Conservation (phyloP, 2,888 invertebrate genomes). For the Eulithis prunata region DNA sequence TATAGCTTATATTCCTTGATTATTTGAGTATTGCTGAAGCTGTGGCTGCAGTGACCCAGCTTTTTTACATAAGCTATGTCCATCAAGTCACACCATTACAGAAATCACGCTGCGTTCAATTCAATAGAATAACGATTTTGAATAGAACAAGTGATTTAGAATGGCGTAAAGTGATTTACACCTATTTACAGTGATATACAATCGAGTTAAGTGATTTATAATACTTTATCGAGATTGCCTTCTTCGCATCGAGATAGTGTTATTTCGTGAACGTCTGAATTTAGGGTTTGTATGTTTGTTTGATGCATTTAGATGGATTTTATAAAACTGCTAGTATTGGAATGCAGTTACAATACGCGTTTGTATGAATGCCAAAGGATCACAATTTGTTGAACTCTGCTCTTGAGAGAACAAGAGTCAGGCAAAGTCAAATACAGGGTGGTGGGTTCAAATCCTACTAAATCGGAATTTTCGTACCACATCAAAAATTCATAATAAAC, state of each 20-base stretch:
- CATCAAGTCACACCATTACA: conserved; percentile 24
- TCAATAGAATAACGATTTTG: conserved; percentile 32
- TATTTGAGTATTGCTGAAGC: too few species aligned
- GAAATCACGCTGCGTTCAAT: conserved; percentile 33
- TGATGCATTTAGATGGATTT: not conserved
- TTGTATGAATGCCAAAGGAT: too few species aligned
- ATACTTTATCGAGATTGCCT: conserved; percentile 28
- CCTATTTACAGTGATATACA: conserved; percentile 25
- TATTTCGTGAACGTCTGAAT: conserved; percentile 4
- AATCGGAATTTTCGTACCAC: not conserved
- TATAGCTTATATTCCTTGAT: too few species aligned
- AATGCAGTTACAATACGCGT: too few species aligned
- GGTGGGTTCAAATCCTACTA: not conserved
- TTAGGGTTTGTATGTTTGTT: not conserved
- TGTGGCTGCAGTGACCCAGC: not conserved
- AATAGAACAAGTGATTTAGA: conserved; percentile 27
- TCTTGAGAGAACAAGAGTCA: too few species aligned
- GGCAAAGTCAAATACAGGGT: too few species aligned
- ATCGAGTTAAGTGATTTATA: conserved; percentile 29
- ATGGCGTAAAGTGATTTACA: conserved; percentile 27
- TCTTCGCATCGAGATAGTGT: conserved; percentile 20
- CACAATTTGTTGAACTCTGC: too few species aligned
- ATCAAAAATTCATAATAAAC: conserved; percentile 24
- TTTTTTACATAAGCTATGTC: conserved; percentile 4
- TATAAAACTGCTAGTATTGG: too few species aligned